phyloP scores from a whole-genome alignment of 2,113 vertebrate genomes.

The Pygoscelis adeliae region DNA sequence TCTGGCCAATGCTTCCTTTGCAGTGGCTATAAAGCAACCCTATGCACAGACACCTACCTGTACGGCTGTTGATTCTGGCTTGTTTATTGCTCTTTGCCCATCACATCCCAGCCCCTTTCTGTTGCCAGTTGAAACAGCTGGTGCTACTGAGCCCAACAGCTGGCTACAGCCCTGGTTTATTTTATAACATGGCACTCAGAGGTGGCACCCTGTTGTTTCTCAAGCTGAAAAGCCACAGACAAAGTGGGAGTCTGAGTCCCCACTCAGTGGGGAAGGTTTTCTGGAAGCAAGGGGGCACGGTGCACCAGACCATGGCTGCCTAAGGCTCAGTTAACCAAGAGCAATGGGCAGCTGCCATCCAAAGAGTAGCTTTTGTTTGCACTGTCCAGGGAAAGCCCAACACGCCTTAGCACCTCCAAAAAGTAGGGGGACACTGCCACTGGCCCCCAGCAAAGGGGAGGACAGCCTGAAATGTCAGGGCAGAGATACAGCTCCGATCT shows the following conservation, averaged over 20 bases:
- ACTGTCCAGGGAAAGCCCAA: not conserved
- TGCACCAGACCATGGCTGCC: not conserved
- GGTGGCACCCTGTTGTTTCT: not conserved
- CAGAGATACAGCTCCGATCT: not conserved
- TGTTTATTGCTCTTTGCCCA: not conserved
- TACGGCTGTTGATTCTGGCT: not conserved
- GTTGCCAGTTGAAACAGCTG: not conserved
- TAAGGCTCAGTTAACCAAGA: not conserved
- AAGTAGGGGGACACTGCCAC: not conserved
- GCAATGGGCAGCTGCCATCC: not conserved
- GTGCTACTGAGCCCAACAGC: not conserved
- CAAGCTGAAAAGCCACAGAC: not conserved
- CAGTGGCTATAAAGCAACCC: not conserved
- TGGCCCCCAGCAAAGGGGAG: not conserved
- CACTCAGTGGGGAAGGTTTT: not conserved
- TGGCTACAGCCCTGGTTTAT: not conserved
- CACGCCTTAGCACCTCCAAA: not conserved
- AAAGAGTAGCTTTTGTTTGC: not conserved
- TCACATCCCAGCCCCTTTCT: not conserved
- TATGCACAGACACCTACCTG: not conserved
- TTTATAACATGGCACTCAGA: not conserved
- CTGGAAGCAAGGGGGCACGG: not conserved
- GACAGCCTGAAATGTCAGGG: not conserved
- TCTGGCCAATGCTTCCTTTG: not conserved
- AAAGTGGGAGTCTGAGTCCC: not conserved